Conservation (phyloP, 2,888 invertebrate species). For the Micoletzkya japonica region DNA sequence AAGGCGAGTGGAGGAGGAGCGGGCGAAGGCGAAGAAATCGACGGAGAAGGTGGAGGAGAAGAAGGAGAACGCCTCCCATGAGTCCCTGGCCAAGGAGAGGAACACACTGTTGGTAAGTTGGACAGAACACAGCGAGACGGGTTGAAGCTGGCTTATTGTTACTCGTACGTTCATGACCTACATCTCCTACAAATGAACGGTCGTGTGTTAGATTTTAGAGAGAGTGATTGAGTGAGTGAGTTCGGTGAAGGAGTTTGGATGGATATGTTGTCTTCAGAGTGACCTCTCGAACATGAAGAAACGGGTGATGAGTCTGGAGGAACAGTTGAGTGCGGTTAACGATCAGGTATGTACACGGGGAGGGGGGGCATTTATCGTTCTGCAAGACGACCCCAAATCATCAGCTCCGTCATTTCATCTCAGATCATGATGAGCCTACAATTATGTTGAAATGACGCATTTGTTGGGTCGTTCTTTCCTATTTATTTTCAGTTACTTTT, state of each 20-base stretch:
- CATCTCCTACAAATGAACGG: too few relatives aligned
- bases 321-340: conserved; percentile 44
- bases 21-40: conserved; percentile 50
- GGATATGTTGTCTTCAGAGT: not conserved
- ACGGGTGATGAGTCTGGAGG: conserved; percentile 32
- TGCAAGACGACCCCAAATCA: too few relatives aligned
- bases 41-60: conserved; percentile 35
- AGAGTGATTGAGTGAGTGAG: too few relatives aligned
- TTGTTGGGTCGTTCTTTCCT: not conserved
- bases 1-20: conserved; percentile 40
- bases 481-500: not conserved
- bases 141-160: too few relatives aligned
- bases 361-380: too few relatives aligned
- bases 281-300: conserved; percentile 22
- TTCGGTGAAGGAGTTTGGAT: not conserved
- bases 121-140: not conserved
- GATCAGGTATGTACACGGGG: conserved; percentile 44
- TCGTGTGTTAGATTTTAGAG: not conserved
- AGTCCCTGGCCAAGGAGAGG: conserved; percentile 10
- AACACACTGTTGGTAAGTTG: conserved; percentile 5
- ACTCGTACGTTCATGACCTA: too few relatives aligned
- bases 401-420: not conserved
- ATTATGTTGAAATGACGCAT: not conserved
- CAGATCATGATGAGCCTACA: not conserved
- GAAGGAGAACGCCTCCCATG: not conserved